Evolutionary conservation across 2,113 vertebrate genomes (phyloP).

Genomic region (Panthera leo): DNA sequence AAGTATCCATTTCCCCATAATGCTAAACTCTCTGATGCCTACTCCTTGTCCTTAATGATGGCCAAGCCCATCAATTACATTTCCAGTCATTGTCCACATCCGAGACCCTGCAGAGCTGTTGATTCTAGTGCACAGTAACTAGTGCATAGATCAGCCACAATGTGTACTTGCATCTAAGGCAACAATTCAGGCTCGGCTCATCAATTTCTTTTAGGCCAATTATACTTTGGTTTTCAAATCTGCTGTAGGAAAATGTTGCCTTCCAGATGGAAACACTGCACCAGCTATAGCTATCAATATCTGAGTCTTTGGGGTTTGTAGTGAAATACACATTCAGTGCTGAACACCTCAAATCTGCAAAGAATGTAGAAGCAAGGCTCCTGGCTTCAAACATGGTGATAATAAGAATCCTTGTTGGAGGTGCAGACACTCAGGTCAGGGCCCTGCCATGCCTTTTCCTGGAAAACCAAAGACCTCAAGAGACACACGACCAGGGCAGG

Average conservation of each 20-base stretch:
- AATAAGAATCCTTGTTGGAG: neutral
- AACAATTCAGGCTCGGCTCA: accelerated
- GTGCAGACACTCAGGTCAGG: neutral
- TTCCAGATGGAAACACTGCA: neutral
- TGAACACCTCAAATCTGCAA: neutral
- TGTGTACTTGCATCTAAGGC: too few species aligned
- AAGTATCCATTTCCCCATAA: neutral
- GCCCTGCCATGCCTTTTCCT: neutral
- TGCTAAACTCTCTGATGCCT: neutral
- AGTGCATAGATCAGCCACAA: accelerated
- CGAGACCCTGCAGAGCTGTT: neutral
- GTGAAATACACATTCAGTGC: neutral
- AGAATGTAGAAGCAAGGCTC: neutral
- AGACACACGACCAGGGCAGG: neutral
- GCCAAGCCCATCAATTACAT: neutral
- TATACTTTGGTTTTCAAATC: neutral
- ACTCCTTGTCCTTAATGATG: neutral
- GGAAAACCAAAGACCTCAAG: neutral
- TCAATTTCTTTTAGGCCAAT: neutral
- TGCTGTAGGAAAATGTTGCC: neutral
- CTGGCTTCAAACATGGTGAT: neutral
- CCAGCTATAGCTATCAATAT: neutral
- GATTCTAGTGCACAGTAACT: too few species aligned
- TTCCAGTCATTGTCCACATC: neutral
- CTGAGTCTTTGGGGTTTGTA: neutral